Conservation (phyloP, 2,888 invertebrate species). For the Cheilosia soror region DNA sequence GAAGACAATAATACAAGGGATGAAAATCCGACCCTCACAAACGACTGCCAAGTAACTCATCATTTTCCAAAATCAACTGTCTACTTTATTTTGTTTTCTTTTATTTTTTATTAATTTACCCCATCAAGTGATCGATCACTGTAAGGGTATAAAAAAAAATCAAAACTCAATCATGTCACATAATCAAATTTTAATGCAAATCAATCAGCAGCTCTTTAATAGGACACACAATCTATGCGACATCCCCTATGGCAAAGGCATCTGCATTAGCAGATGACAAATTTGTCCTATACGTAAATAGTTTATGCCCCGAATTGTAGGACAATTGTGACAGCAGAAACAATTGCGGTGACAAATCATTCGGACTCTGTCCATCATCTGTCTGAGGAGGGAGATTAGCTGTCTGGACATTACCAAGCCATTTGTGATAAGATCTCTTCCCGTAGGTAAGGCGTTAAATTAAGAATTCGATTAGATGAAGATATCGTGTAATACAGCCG, state of each 20-base stretch:
- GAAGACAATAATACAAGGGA: too few species aligned
- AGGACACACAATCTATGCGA: conserved; percentile 40
- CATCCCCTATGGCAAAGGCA: conserved; percentile 49
- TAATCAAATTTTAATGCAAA: conserved; percentile 81
- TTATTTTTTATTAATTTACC: conserved; percentile 59
- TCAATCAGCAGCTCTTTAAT: conserved; percentile 80
- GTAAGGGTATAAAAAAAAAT: conserved; percentile 64
- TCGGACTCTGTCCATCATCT: conserved; percentile 61
- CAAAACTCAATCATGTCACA: conserved; percentile 78
- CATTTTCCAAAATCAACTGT: neutral
- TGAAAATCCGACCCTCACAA: too few species aligned
- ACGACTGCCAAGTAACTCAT: neutral
- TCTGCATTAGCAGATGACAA: conserved; percentile 49
- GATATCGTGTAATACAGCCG: conserved; percentile 32
- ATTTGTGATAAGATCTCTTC: conserved; percentile 49
- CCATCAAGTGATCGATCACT: conserved; percentile 78
- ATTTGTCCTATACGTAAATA: conserved; percentile 7
- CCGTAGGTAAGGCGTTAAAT: conserved; percentile 40
- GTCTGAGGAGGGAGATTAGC: conserved; percentile 44
- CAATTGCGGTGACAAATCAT: conserved; percentile 77
- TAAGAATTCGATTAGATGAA: conserved; percentile 64
- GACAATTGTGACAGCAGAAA: conserved; percentile 74
- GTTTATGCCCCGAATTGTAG: conserved; percentile 41
- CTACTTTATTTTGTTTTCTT: neutral
- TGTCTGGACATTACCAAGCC: conserved; percentile 43